Evolutionary conservation across 1,140 invertebrate species (phyloP), one percentile per base, ranked within the genome.

Genomic region (Plutomurus gul): DNA sequence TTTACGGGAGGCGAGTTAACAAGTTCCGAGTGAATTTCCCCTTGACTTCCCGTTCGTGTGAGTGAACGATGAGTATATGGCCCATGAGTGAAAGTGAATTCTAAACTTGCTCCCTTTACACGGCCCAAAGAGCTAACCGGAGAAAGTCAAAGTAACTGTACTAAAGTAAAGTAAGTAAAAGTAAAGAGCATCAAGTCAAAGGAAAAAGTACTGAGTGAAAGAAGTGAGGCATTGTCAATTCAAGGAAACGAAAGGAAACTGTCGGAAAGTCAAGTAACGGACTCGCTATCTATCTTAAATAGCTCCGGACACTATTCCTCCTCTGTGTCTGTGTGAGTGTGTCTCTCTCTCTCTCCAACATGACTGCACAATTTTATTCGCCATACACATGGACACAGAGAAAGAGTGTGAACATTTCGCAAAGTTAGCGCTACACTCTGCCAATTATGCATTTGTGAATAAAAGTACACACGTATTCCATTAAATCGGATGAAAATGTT

Each of bases 21-120:
- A 79, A 83, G 81, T 84, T 84, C 82, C 82, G 82, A 84, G 81
- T 81, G 82, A 84, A 84, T 84, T 82, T 82, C 81, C 82, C 78
- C 47, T 78, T 37, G 43, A 77, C 74, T 81, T 81, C 60, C 82
- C 77, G 75, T 80, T 76, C 51, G 74, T 65, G 30, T 74, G 56
- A 77, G 30, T 74, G 56, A 77, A 43, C 56, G 51, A 65, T 77
- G 75, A 65, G 39, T 40, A 56, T 75, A 37, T 51, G 74, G 47
- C 36, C 20, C 20, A 49, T 13, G 74, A 75, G 74, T 30, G 22
- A 43, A 47, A 30, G 40, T 4, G 27, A 75, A 65, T 65, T 65
- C 56, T 33, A 65, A 65, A 65, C 56, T 65, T 65, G 56, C 27
- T 33, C 56, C 27, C 56, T 65, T 33, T 33, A 65, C 30, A 65